Percentiles rank a stretch among this genome's conserved stretches.
Evolutionary conservation across 2,888 invertebrate species (phyloP).

Genomic region (Noctua janthe): DNA sequence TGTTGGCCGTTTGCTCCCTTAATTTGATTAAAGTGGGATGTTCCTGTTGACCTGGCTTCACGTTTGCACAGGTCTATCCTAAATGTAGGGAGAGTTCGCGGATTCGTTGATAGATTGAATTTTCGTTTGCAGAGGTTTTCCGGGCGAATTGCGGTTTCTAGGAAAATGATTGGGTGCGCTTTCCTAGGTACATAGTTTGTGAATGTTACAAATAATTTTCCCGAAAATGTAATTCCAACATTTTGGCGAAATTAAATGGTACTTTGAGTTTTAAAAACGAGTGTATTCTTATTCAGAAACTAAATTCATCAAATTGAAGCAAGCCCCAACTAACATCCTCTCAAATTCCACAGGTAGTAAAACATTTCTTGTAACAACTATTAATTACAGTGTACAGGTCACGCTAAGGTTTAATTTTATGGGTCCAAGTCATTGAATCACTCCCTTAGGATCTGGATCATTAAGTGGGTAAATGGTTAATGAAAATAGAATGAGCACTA

Average conservation of each 20-base stretch:
- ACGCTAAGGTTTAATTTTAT: conserved; percentile 88
- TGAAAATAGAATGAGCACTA: conserved; percentile 91
- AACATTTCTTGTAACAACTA: conserved; percentile 72
- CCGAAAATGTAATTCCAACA: conserved; percentile 1
- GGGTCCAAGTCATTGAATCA: conserved; percentile 87
- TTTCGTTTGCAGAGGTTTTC: conserved; percentile 23
- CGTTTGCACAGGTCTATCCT: conserved; percentile 52
- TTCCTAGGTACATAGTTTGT: conserved; percentile 13
- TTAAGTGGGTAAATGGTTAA: conserved; percentile 91
- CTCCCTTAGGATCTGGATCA: conserved; percentile 89
- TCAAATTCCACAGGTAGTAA: conserved; percentile 56
- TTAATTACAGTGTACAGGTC: conserved; percentile 83
- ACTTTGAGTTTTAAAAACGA: neutral
- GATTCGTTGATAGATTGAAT: conserved; percentile 27
- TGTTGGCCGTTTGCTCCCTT: conserved; percentile 59
- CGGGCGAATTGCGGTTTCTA: conserved; percentile 8
- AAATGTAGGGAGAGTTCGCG: conserved; percentile 18
- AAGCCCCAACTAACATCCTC: neutral
- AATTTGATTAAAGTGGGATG: conserved; percentile 67
- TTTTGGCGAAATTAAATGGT: neutral
- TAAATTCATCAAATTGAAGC: neutral
- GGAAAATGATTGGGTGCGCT: neutral
- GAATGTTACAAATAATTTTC: conserved; percentile 8
- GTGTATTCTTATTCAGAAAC: conserved; percentile 6
- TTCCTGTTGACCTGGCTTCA: conserved; percentile 48